A percentile compares a stretch with the other conserved stretches of the same genome.
phyloP scores from a whole-genome alignment of 2,888 invertebrate genomes.

The Pandemis heparana region DNA sequence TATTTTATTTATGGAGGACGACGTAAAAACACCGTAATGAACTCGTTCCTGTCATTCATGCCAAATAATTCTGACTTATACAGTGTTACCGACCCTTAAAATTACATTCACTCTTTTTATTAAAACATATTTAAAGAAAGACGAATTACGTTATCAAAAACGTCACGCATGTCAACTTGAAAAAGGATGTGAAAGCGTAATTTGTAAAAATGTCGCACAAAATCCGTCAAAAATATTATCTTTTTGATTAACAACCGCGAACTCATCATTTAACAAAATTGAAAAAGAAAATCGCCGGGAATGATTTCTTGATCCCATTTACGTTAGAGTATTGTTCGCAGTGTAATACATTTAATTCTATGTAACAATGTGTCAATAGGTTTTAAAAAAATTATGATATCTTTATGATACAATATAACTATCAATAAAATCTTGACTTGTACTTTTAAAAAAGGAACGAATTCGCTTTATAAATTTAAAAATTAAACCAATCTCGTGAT shows the following conservation, averaged over 20 bases:
- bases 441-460: too few relatives aligned
- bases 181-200: slow-evolving; percentile 12
- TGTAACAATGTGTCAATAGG: too few relatives aligned
- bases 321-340: slow-evolving; percentile 30
- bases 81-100: neutral
- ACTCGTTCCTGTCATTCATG: neutral
- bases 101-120: neutral
- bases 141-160: slow-evolving; percentile 5
- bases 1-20: too few relatives aligned
- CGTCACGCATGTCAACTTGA: slow-evolving; percentile 28
- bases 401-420: too few relatives aligned
- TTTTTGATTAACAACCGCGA: slow-evolving; percentile 29
- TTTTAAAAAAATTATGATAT: neutral
- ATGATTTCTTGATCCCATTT: slow-evolving; percentile 33
- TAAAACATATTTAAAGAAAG: neutral
- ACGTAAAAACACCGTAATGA: neutral
- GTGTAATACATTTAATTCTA: neutral
- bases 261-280: slow-evolving; percentile 21
- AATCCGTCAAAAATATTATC: slow-evolving; percentile 36
- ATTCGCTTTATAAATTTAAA: too few relatives aligned
- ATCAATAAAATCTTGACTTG: too few relatives aligned
- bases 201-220: slow-evolving; percentile 6
- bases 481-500: too few relatives aligned
- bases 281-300: slow-evolving; percentile 1
- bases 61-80: neutral